Evolutionary conservation across 2,113 vertebrate species (phyloP), one percentile per base, ranked within the genome.

Genomic region (Oreochromis tanganicae): DNA sequence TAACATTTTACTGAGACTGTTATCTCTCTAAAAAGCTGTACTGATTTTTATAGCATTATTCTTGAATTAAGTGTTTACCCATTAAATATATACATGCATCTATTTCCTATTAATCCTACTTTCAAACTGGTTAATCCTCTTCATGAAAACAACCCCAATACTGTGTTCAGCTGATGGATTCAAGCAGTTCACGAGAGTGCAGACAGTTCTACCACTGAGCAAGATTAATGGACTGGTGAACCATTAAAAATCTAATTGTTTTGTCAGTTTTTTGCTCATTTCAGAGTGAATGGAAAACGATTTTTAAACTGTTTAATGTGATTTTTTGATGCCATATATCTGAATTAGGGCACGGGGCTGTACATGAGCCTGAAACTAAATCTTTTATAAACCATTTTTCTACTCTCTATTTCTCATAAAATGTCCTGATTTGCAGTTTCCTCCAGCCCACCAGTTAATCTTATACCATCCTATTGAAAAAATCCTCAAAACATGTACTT

Each of bases 101-200:
- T 29, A 7, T 27, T 85, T 86, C 89, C 68, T 73, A 63, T 89
- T 83, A 93, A 89, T 92, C 79, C 61, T 63, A 88, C 57, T 82
- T 88, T 91, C 48, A 89, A 73, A 21, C 83, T 89, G 85, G 85
- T 88, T 48, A 89, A 94, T 85, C 71, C 34, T 85, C 48, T 82
- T 82, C 38, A 82, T 24, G 24, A 84, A 87, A 92, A 80, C 36
- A 61, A 54, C 71, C 57, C 27, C 32, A 55, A 78, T 81, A 29
- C 48, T 9, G 21, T 13, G 59, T 68, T 82, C 61, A 54, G 75
- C 43, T 73, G 78, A 9, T 81, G 3, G 50, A 75, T 85, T 91
- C 61, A 66, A 66, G 34, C 19, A 66, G 61, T 66, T 66, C 38
- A 36, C 32, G 32, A 38, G 61, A 36, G 2, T 66, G 10, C 61